Percentiles rank a stretch among this genome's conserved stretches.
Evolutionary conservation across 2,888 invertebrate species (phyloP).

Genomic region (Asteroscopus sphinx): DNA sequence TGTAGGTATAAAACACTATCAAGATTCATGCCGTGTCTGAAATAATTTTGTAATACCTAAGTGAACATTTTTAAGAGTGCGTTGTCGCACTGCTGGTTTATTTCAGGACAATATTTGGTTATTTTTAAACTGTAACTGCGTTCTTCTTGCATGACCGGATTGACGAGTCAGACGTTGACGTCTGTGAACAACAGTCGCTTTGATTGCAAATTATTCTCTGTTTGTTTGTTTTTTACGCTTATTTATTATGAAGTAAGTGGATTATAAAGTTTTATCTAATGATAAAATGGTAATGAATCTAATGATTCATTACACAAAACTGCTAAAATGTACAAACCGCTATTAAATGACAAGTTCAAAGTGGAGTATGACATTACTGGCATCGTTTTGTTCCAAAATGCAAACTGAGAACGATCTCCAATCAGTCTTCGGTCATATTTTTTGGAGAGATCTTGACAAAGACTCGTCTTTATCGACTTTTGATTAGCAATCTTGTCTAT

Average conservation of each 20-base stretch:
- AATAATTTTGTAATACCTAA: slow-evolving; percentile 40
- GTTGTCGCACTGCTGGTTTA: slow-evolving; percentile 57
- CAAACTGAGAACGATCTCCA: no score
- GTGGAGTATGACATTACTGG: no score
- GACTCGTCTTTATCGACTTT: no score
- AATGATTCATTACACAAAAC: no score
- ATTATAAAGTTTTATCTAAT: background rate
- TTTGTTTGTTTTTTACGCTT: background rate
- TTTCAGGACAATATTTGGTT: slow-evolving; percentile 55
- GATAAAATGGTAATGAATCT: background rate
- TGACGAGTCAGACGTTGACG: slow-evolving; percentile 9
- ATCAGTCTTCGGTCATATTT: no score
- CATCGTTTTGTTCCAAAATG: no score
- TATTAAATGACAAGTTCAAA: no score
- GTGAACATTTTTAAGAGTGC: slow-evolving; percentile 59
- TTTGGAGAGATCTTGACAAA: no score
- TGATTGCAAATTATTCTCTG: slow-evolving; percentile 9
- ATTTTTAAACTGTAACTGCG: slow-evolving; percentile 47
- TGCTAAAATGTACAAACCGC: no score
- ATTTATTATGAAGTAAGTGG: background rate
- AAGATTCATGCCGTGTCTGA: slow-evolving; percentile 29
- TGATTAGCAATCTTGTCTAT: no score
- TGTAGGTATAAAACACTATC: slow-evolving; percentile 45
- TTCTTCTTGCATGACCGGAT: slow-evolving; percentile 29
- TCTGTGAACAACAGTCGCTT: slow-evolving; percentile 2